phyloP scores from a whole-genome alignment of 1,140 invertebrate species.

The Latrodectus geometricus region DNA sequence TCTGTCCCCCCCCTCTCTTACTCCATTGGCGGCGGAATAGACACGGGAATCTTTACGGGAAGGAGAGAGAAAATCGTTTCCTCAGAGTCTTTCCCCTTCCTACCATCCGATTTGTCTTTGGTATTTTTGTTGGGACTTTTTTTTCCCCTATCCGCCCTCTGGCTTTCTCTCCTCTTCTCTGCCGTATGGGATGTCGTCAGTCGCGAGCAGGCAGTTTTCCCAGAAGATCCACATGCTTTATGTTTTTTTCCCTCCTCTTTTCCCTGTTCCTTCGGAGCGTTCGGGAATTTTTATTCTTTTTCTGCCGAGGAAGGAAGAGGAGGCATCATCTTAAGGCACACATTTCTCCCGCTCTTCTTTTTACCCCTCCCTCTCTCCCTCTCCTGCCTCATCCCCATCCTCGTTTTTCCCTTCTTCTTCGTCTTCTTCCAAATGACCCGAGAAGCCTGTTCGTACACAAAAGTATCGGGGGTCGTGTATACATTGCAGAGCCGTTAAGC shows the following conservation, averaged over 20 bases:
- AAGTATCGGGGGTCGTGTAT: conserved; percentile 5
- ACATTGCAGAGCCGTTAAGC: neutral
- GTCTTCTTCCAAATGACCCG: conserved; percentile 27
- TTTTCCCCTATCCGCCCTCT: neutral
- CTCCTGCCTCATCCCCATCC: conserved; percentile 16
- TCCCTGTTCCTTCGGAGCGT: conserved; percentile 1
- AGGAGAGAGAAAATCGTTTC: conserved; percentile 44
- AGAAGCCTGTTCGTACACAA: conserved; percentile 53
- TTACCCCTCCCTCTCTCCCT: neutral
- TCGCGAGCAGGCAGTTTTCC: conserved; percentile 19
- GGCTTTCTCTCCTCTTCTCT: neutral
- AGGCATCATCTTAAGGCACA: conserved; percentile 14
- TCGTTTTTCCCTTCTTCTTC: conserved; percentile 45
- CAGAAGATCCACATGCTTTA: conserved; percentile 19
- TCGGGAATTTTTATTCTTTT: conserved; percentile 30
- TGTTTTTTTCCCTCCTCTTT: neutral
- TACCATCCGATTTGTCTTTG: conserved; percentile 32
- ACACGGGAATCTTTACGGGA: conserved; percentile 36
- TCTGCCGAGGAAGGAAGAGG: conserved; percentile 18
- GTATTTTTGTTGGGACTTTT: conserved; percentile 15
- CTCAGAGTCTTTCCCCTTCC: neutral
- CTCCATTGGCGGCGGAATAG: conserved; percentile 13
- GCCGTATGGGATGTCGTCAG: neutral
- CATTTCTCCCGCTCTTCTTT: conserved; percentile 16
- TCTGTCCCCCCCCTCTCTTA: conserved; percentile 10